A percentile compares a stretch with the other conserved stretches of the same genome.
These are phyloP conservation scores for Petrolisthes manimaculis DNA, from an alignment of 2,888 invertebrate genomes.

Conservation along the genomic window DNA sequence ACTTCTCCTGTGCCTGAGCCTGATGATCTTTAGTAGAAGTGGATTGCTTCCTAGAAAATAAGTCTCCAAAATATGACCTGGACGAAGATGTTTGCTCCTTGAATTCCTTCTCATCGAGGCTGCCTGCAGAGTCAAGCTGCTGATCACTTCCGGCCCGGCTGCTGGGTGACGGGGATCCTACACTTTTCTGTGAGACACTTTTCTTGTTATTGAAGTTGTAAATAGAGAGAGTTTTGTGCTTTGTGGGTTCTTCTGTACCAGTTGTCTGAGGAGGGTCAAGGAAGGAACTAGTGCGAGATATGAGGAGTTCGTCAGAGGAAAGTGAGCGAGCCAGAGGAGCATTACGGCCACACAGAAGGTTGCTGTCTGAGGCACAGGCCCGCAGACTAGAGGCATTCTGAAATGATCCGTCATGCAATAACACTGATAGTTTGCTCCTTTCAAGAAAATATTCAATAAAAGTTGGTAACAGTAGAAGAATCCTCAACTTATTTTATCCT, in stretches of 20 bases:
- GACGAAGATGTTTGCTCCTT: conserved; percentile 21
- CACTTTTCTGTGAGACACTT: neutral
- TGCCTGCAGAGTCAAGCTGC: conserved; percentile 13
- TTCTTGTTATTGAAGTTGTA: conserved; percentile 28
- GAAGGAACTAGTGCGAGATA: conserved; percentile 22
- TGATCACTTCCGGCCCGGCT: conserved; percentile 13
- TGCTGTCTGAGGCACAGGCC: conserved; percentile 45
- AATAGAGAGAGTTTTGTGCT: conserved; percentile 37
- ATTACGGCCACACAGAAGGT: conserved; percentile 40
- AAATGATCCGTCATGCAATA: neutral
- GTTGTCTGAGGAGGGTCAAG: conserved; percentile 11
- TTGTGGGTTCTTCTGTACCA: conserved; percentile 9
- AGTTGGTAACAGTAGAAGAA: no score
- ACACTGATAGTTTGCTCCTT: neutral
- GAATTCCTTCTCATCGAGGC: conserved; percentile 8
- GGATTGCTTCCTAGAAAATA: conserved; percentile 27
- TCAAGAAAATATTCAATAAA: no score
- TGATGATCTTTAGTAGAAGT: neutral
- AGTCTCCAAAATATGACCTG: conserved; percentile 33
- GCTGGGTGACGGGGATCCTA: neutral
- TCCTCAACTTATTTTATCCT: no score
- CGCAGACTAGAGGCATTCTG: conserved; percentile 30
- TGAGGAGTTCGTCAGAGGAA: conserved; percentile 47
- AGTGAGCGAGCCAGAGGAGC: conserved; percentile 41
- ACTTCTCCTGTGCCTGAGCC: conserved; percentile 41